Evolutionary conservation across 2,113 vertebrate genomes (phyloP), one percentile per base, ranked within the genome.

Genomic region (Catharus minimus): DNA sequence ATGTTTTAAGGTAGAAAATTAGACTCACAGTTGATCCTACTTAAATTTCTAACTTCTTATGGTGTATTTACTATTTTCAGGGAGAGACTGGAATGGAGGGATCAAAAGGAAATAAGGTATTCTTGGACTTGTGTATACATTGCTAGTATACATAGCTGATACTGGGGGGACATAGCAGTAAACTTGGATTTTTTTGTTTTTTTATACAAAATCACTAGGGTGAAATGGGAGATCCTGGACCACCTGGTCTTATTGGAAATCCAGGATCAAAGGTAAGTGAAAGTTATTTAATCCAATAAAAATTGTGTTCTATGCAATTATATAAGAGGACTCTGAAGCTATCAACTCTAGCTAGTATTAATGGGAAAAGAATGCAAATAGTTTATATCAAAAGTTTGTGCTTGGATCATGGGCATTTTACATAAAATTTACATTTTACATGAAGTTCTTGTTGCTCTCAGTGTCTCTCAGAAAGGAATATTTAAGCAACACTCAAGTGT

Each of bases 71-170:
- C 73, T 89, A 1, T 92, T 97, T 96, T 93, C 93, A 99, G 98
- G 98, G 98, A 74, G 97, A 98, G 92, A 96, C 50, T 89, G 98
- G 98, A 83, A 50, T 95, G 91, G 95, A 97, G 71, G 99, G 98
- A 92, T 96, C 86, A 15, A 97, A 97, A 93, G 98, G 98, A 90
- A 76, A 97, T 66, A 99, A 99, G 98, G 98, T 99, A 98, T 97
- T 71, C 24, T 76, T 44, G 58, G 5, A 61, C 27, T 79, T 50
- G 3, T 36, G 36, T 11, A 21, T 36, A 9, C 0, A 1, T 67
- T 12, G 0, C 11, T 28, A 7, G 7, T 55, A 21, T 47, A 44
- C 11, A 14, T 11, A 60, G 15, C 24, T 72, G 53, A 32, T 58
- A 28, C 28, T 68, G 47, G 15, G 16, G 71, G 71, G 15, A 49